phyloP scores from a whole-genome alignment of 2,113 vertebrate species.

The Prunella himalayana region DNA sequence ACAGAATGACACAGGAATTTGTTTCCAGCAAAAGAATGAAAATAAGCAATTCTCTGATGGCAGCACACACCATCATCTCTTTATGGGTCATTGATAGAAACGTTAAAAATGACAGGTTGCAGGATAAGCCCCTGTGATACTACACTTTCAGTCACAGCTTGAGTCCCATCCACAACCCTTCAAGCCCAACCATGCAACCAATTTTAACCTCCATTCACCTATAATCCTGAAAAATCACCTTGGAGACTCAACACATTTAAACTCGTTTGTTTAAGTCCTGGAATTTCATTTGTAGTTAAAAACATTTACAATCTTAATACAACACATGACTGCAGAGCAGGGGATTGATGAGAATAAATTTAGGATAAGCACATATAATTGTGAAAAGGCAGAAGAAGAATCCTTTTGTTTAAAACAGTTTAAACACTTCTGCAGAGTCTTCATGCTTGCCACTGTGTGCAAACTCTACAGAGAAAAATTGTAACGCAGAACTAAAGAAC shows the following conservation, averaged over 20 bases:
- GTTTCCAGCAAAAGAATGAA: not conserved
- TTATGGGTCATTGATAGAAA: not conserved
- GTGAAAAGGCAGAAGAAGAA: not conserved
- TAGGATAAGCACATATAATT: not conserved
- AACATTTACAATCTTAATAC: not conserved
- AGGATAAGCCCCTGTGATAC: not conserved
- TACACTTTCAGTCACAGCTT: not conserved
- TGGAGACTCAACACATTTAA: not conserved
- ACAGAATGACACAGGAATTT: not conserved
- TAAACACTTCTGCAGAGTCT: not conserved
- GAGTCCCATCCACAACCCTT: not conserved
- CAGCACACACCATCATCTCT: rapidly evolving
- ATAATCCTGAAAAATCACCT: not conserved
- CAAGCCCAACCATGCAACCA: not conserved
- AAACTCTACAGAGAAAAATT: not conserved
- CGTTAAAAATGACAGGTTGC: not conserved
- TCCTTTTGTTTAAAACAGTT: not conserved
- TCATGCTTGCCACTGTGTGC: not conserved
- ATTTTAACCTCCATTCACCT: not conserved
- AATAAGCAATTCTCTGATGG: not conserved
- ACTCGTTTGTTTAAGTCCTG: not conserved
- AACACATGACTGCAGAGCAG: not conserved
- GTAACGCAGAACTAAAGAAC: not conserved
- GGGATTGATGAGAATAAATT: not conserved
- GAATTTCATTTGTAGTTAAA: not conserved